phyloP scores from a whole-genome alignment of 2,797 vertebrate species.

The Sphenopsis melanotis region DNA sequence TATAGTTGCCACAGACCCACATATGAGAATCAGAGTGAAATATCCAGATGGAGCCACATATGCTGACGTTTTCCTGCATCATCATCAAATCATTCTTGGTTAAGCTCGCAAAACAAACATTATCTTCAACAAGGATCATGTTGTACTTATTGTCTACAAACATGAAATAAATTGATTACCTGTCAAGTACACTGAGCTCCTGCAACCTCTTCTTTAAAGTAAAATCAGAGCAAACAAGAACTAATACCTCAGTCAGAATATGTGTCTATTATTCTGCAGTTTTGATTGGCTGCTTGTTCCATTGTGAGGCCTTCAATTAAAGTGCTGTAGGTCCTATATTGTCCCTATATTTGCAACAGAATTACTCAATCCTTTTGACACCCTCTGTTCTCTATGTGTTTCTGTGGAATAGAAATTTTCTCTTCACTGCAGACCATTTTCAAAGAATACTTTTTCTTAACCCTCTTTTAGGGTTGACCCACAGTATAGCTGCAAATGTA shows the following conservation, averaged over 20 bases:
- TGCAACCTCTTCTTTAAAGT: neutral
- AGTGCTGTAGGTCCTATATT: neutral
- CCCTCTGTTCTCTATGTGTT: neutral
- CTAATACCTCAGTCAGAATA: neutral
- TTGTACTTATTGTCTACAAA: neutral
- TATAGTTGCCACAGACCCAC: slow-evolving; percentile 11
- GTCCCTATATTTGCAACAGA: neutral
- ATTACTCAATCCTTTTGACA: neutral
- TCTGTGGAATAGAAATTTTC: neutral
- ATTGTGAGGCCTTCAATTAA: neutral
- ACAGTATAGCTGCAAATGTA: neutral
- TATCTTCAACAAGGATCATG: neutral
- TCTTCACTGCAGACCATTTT: neutral
- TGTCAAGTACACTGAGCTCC: neutral
- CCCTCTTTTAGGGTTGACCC: neutral
- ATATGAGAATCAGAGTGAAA: neutral
- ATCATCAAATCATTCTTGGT: neutral
- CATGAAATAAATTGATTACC: neutral
- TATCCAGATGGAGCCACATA: slow-evolving; percentile 46
- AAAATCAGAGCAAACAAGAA: neutral
- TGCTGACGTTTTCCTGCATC: slow-evolving; percentile 23
- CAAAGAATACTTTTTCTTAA: neutral
- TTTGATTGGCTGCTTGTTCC: neutral
- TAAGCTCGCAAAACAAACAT: neutral
- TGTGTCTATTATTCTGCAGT: neutral